A percentile compares a stretch with the other conserved stretches of the same genome.
Conservation (phyloP, 2,113 vertebrate species). For the Atractosteus spatula region DNA sequence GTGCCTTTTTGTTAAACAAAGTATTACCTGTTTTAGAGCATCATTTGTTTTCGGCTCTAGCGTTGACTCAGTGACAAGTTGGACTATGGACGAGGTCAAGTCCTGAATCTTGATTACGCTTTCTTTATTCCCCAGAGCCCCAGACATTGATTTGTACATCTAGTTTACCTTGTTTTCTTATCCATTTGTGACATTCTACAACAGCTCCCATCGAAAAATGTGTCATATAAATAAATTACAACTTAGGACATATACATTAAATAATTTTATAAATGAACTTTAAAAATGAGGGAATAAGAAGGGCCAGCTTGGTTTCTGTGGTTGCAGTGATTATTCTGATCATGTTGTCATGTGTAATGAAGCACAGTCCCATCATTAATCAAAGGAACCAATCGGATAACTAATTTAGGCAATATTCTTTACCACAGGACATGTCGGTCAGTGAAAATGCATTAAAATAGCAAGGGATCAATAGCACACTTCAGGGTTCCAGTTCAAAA, state of each 20-base stretch:
- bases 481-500: constrained; percentile 61
- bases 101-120: constrained; percentile 83
- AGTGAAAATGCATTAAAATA: constrained; percentile 81
- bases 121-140: constrained; percentile 76
- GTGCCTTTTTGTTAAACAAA: constrained; percentile 24
- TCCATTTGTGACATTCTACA: constrained; percentile 88
- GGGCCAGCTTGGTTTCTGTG: constrained; percentile 58
- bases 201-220: constrained; percentile 83
- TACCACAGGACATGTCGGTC: constrained; percentile 82
- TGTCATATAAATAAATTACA: constrained; percentile 89
- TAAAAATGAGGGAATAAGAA: constrained; percentile 74
- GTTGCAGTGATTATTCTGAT: constrained; percentile 77
- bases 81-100: constrained; percentile 82
- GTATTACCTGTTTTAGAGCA: constrained; percentile 27
- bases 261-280: constrained; percentile 90
- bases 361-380: constrained; percentile 83
- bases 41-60: constrained; percentile 62
- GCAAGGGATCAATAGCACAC: constrained; percentile 79
- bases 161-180: constrained; percentile 91
- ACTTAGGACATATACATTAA: constrained; percentile 77
- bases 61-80: constrained; percentile 73
- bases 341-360: constrained; percentile 86
- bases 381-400: constrained; percentile 90
- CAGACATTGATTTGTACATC: constrained; percentile 88
- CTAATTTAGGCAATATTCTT: constrained; percentile 90